Base-by-base conservation (phyloP, 2,113 vertebrate genomes). In the Atherinomorus stipes region DNA sequence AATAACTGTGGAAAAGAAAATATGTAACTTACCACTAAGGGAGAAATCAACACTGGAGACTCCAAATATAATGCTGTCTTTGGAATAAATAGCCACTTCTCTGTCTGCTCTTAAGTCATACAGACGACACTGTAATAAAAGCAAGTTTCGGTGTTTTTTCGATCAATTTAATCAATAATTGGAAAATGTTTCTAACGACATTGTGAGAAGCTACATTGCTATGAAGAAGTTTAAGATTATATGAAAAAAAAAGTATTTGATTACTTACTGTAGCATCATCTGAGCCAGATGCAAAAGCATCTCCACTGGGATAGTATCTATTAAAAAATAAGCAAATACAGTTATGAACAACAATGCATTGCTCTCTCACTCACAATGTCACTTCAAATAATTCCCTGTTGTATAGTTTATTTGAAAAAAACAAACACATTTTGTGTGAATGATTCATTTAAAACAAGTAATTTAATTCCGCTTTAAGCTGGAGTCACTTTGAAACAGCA, bases 41-140 rank as follows among this genome's bases (percentile, higher is more conserved):
- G 98, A 99, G 93, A 99, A 99, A 92, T 99, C 98, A 83, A 99
- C 97, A 23, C 97, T 99, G 72, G 98, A 99, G 2, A 96, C 96
- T 58, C 98, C 98, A 79, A 99, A 99, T 89, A 99, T 99, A 84
- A 99, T 99, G 90, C 98, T 99, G 78, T 99, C 98, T 88, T 99
- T 99, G 87, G 98, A 97, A 88, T 99, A 99, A 91, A 99, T 96
- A 26, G 98, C 98, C 21, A 99, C 98, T 92, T 99, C 98, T 93
- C 98, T 94, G 90, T 99, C 98, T 11, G 98, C 98, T 81, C 98
- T 95, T 50, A 99, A 94, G 91, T 99, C 98, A 64, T 97, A 99
- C 13, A 99, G 94, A 52, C 98, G 97, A 84, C 98, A 99, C 98
- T 99, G 87, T 42, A 91, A 76, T 83, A 85, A 76, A 88, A 42